Conservation (phyloP, 2,797 vertebrate species). For the Schizothorax lantsangensis region DNA sequence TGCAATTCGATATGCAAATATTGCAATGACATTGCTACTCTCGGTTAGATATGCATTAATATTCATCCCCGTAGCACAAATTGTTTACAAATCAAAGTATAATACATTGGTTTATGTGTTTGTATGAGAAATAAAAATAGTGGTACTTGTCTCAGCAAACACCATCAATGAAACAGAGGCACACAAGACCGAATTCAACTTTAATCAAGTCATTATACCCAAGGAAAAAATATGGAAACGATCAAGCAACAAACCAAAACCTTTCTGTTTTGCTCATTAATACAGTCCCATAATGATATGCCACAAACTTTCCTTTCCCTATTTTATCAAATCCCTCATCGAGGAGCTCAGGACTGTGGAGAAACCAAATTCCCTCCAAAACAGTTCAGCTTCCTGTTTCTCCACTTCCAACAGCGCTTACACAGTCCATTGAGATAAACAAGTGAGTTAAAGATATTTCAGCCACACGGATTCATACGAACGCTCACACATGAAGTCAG, state of each 20-base stretch:
- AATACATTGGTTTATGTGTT: not conserved
- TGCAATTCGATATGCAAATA: not conserved
- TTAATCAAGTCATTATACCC: not conserved
- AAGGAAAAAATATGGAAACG: not conserved
- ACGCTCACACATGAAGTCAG: conserved; percentile 55
- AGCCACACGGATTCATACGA: conserved; percentile 54
- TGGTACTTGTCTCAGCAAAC: not conserved
- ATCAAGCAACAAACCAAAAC: not conserved
- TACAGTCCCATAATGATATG: conserved; percentile 28
- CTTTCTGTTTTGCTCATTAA: conserved; percentile 47
- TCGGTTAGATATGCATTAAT: not conserved
- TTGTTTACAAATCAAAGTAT: not conserved
- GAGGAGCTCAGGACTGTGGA: conserved; percentile 62
- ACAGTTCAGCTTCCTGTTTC: conserved; percentile 66
- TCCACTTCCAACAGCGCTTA: conserved; percentile 35
- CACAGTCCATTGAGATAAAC: conserved; percentile 62
- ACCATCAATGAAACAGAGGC: not conserved
- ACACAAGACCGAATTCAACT: not conserved
- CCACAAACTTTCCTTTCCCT: conserved; percentile 56
- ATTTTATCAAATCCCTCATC: conserved; percentile 61
- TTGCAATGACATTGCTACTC: not conserved
- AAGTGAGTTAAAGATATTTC: conserved; percentile 56
- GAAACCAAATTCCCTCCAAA: conserved; percentile 62
- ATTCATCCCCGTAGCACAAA: not conserved
- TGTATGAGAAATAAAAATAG: not conserved